A percentile compares a stretch with the other conserved stretches of the same genome.
Evolutionary conservation across 2,113 vertebrate genomes (phyloP).

Genomic region (Zosterops borbonicus): DNA sequence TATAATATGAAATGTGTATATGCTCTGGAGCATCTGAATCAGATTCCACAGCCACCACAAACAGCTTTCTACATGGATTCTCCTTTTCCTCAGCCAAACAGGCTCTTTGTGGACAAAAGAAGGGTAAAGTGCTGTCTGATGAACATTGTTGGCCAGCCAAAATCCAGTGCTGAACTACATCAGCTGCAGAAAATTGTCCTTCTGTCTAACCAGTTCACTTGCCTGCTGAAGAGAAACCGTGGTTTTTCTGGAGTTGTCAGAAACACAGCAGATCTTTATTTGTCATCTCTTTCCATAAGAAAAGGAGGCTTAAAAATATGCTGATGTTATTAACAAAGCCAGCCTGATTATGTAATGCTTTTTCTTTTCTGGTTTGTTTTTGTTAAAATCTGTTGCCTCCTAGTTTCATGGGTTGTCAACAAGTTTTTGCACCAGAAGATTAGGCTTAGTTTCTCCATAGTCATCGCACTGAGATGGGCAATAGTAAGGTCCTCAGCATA

Average conservation of each 20-base stretch:
- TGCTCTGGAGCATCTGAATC: not conserved
- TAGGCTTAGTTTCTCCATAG: not conserved
- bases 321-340: not conserved
- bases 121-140: not conserved
- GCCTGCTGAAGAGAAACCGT: not conserved
- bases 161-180: not conserved
- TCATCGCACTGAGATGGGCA: accelerated
- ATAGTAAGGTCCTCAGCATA: not conserved
- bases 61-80: not conserved
- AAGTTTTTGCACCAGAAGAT: not conserved
- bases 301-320: not conserved
- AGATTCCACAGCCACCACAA: not conserved
- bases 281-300: not conserved
- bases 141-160: not conserved
- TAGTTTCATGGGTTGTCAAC: not conserved
- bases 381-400: not conserved
- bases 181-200: not conserved
- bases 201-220: not conserved
- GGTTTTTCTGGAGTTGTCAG: not conserved
- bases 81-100: not conserved
- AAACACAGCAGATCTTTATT: not conserved
- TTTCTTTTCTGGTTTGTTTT: not conserved
- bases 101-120: not conserved
- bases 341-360: not conserved
- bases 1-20: not conserved